Base-by-base conservation (phyloP, 92 coral and sea anemone species). In the Paragorgia papillata region DNA sequence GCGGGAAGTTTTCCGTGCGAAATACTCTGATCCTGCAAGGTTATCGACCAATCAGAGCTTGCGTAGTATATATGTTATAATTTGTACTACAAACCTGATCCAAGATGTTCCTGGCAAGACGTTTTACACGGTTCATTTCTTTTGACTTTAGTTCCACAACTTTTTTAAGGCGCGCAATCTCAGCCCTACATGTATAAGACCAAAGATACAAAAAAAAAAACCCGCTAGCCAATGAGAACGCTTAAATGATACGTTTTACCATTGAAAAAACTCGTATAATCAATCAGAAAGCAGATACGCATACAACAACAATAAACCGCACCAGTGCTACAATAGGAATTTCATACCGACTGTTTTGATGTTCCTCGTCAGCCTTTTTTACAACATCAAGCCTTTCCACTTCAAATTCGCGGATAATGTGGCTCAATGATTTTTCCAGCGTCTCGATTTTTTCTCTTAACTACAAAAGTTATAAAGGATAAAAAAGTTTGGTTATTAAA, bases 371-470 rank as follows among this genome's bases (percentile, higher is more conserved):
- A 33, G 95, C 86, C 39, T 80, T 87, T 51, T 83, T 88, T 1
- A 87, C 71, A 44, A 95, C 29, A 21, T 84, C 76, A 60, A 81
- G 73, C 35, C 99, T 82, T 84, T 95, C 99, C 9, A 70, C 85
- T 69, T 95, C 99, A 74, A 95, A 95, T 79, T 95, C 99, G 35
- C 99, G 88, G 30, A 95, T 96, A 51, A 95, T 88, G 64, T 95
- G 99, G 59, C 90, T 89, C 39, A 95, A 79, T 24, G 99, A 91
- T 62, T 91, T 89, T 65, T 95, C 99, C 66, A 95, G 82, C 10
- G 97, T 95, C 59, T 91, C 88, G 19, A 95, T 97, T 57, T 95
- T 95, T 30, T 95, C 99, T 80, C 87, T 83, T 15, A 95, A 85
- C 99, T 95, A 50, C 1, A 34, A 19, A 22, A 51, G 34, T n/a